Conservation (phyloP, 2,797 vertebrate genomes). For the Alfaro cultratus region DNA sequence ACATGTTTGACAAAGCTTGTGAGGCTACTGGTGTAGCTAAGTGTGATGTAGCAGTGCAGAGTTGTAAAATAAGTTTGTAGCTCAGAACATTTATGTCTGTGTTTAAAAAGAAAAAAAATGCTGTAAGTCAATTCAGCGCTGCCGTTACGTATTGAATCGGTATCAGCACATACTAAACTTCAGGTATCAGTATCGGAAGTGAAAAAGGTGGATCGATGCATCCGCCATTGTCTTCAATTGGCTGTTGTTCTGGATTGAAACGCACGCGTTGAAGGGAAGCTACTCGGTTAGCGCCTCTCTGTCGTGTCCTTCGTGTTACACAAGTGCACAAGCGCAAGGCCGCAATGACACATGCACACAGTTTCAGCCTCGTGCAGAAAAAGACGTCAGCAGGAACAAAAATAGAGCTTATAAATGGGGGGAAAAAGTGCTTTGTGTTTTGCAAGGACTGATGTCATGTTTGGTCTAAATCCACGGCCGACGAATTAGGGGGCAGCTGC, state of each 20-base stretch:
- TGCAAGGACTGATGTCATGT: constrained; percentile 74
- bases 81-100: no score
- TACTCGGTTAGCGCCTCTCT: constrained; percentile 60
- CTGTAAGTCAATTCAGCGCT: no score
- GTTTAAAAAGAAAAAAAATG: no score
- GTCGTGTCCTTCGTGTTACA: constrained; percentile 34
- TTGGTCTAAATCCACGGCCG: constrained; percentile 70
- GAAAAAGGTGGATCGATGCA: constrained; percentile 30
- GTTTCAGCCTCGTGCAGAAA: constrained; percentile 7
- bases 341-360: constrained; percentile 8
- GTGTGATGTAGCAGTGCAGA: no score
- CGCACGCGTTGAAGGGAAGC: constrained; percentile 42
- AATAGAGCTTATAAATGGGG: constrained; percentile 69
- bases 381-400: constrained; percentile 67
- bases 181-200: constrained; percentile 16
- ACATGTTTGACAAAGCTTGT: no score
- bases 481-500: constrained; percentile 59
- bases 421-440: constrained; percentile 65
- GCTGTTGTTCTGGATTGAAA: constrained; percentile 57
- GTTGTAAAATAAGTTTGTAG: no score
- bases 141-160: no score
- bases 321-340: constrained; percentile 11
- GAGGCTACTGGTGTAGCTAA: no score
- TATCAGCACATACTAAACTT: no score
- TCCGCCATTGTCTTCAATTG: constrained; percentile 71